phyloP scores from a whole-genome alignment of 2,888 invertebrate species.

The Tillus elongatus region DNA sequence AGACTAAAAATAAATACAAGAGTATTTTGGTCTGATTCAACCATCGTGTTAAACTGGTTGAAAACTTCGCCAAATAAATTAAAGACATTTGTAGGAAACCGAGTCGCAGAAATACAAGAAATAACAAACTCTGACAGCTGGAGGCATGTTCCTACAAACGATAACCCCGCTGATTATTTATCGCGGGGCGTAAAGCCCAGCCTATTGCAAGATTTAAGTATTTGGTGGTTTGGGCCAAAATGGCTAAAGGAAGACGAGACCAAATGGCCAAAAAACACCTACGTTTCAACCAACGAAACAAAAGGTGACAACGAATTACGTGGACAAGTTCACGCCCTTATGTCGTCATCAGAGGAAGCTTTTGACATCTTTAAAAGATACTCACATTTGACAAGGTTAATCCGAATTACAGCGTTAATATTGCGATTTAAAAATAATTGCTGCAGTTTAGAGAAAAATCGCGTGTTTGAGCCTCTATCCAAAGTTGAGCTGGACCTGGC shows the following conservation, averaged over 20 bases:
- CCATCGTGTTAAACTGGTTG: conserved; percentile 15
- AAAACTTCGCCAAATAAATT: conserved; percentile 4
- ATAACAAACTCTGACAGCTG: conserved; percentile 9
- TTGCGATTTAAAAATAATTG: conserved; percentile 11
- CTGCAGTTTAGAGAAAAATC: background rate
- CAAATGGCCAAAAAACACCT: background rate
- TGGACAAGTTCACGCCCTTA: too few relatives aligned
- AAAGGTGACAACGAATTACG: too few relatives aligned
- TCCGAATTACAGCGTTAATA: background rate
- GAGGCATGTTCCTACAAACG: conserved; percentile 8
- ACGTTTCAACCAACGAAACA: too few relatives aligned
- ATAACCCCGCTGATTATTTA: conserved; percentile 16
- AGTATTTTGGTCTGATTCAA: conserved; percentile 14
- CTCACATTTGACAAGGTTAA: conserved; percentile 7
- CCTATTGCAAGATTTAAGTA: background rate
- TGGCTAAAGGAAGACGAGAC: background rate
- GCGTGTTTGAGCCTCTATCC: background rate
- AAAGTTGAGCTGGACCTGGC: conserved; percentile 4
- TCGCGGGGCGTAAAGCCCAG: conserved; percentile 9
- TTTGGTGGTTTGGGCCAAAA: conserved; percentile 11
- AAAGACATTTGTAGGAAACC: conserved; percentile 17
- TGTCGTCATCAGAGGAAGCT: too few relatives aligned
- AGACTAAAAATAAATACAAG: conserved; percentile 7
- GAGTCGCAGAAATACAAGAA: conserved; percentile 16
- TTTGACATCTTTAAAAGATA: conserved; percentile 3